Evolutionary conservation across 2,888 invertebrate genomes (phyloP).

Genomic region (Parnassius mnemosyne): DNA sequence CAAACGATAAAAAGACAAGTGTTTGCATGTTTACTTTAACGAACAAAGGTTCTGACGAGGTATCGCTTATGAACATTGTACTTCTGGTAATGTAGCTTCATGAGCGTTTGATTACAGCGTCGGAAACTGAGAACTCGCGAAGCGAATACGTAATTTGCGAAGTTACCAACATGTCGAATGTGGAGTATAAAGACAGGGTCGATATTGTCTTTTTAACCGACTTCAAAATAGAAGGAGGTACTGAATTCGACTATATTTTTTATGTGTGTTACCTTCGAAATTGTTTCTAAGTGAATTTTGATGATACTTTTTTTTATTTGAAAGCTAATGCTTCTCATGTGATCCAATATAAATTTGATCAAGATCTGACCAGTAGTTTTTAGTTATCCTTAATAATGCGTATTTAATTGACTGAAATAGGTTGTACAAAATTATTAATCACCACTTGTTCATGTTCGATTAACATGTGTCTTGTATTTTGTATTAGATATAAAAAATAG

Average conservation of each 20-base stretch:
- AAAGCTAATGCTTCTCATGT: too few species aligned
- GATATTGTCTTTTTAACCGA: neutral
- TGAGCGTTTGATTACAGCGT: slow-evolving; percentile 41
- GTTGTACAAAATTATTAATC: too few species aligned
- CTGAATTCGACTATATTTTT: too few species aligned
- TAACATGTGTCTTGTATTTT: slow-evolving; percentile 20
- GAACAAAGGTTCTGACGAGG: slow-evolving; percentile 40
- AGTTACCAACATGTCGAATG: slow-evolving; percentile 15
- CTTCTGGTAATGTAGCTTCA: slow-evolving; percentile 32
- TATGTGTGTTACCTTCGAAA: too few species aligned
- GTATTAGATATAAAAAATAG: neutral
- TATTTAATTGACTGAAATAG: too few species aligned
- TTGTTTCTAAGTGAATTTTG: too few species aligned
- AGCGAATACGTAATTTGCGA: slow-evolving; percentile 33
- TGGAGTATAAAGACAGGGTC: neutral
- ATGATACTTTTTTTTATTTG: too few species aligned
- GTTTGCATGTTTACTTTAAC: slow-evolving; percentile 40
- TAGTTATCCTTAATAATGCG: too few species aligned
- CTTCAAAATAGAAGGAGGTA: too few species aligned
- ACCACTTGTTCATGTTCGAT: slow-evolving; percentile 14
- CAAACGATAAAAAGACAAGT: slow-evolving; percentile 38
- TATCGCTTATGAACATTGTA: slow-evolving; percentile 32
- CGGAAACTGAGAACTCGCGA: slow-evolving; percentile 33
- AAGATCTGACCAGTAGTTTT: too few species aligned
- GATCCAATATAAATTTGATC: too few species aligned